A percentile compares a stretch with the other conserved stretches of the same genome.
These are phyloP conservation scores for Amblyjoppa fuscipennis DNA, from an alignment of 2,888 invertebrate species.

Conservation along the genomic window DNA sequence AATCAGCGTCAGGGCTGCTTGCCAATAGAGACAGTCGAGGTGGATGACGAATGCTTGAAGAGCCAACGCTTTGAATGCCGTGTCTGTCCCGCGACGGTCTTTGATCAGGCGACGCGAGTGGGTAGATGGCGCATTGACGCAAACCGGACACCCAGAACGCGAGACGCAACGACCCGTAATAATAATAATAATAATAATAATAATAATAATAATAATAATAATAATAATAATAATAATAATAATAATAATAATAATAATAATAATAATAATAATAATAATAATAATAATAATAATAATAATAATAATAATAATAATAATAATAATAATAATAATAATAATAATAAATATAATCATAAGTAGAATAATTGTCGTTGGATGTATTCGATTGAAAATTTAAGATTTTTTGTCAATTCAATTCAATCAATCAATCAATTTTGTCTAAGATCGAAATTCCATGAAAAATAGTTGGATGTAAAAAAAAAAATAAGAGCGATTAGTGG, in stretches of 20 bases:
- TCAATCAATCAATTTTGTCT: background rate
- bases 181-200: background rate
- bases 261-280: too few species aligned
- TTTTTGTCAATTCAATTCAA: too few species aligned
- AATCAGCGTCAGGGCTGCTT: background rate
- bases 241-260: too few species aligned
- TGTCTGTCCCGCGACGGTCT: background rate
- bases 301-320: too few species aligned
- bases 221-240: background rate
- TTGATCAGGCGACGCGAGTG: conserved; percentile 45
- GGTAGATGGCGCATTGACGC: conserved; percentile 65
- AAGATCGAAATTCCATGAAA: background rate
- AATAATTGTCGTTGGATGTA: too few species aligned
- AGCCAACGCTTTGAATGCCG: conserved; percentile 1
- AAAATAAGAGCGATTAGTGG: background rate
- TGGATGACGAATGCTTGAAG: background rate
- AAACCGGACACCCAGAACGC: conserved; percentile 31
- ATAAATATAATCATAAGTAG: too few species aligned
- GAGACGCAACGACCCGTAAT: background rate
- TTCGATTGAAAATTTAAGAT: too few species aligned
- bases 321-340: too few species aligned
- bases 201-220: background rate
- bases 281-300: too few species aligned
- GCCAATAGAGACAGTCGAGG: conserved; percentile 8
- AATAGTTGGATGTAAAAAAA: background rate